Percentiles rank a stretch among this genome's conserved stretches.
These are phyloP conservation scores for Carcina quercana DNA, from an alignment of 2,888 invertebrate genomes.

Conservation along the genomic window DNA sequence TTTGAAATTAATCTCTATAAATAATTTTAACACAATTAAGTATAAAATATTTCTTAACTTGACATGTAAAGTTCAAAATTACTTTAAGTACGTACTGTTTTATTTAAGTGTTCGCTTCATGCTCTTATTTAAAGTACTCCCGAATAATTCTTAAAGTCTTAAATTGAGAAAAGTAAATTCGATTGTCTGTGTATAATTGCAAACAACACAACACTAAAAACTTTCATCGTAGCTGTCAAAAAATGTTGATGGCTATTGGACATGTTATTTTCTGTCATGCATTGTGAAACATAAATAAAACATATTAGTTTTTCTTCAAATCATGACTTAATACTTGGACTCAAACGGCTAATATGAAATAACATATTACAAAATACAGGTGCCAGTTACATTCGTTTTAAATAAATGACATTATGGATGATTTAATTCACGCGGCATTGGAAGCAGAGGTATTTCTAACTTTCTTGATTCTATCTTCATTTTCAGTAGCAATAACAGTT, in stretches of 20 bases:
- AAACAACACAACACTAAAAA: conserved; percentile 16
- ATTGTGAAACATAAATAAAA: conserved; percentile 74
- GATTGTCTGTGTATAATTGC: no score
- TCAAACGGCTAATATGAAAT: conserved; percentile 62
- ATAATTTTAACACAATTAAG: no score
- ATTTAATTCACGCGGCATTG: conserved; percentile 75
- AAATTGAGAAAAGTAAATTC: no score
- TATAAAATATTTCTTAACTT: no score
- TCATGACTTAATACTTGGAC: conserved; percentile 71
- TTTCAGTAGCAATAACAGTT: conserved; percentile 13
- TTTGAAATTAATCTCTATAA: no score
- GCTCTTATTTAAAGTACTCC: no score
- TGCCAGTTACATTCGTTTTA: conserved; percentile 60
- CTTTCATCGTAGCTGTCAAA: conserved; percentile 45
- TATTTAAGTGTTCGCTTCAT: no score
- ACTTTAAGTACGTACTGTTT: no score
- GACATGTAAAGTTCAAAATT: no score
- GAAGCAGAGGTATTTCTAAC: conserved; percentile 68
- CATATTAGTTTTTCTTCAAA: conserved; percentile 65
- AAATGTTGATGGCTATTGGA: conserved; percentile 64
- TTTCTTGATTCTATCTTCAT: conserved; percentile 37
- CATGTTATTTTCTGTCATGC: conserved; percentile 74
- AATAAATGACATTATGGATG: conserved; percentile 72
- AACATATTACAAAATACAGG: conserved; percentile 53
- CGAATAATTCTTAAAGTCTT: no score